Conservation (phyloP, 2,797 vertebrate genomes). For the Malacoctenus gilli region DNA sequence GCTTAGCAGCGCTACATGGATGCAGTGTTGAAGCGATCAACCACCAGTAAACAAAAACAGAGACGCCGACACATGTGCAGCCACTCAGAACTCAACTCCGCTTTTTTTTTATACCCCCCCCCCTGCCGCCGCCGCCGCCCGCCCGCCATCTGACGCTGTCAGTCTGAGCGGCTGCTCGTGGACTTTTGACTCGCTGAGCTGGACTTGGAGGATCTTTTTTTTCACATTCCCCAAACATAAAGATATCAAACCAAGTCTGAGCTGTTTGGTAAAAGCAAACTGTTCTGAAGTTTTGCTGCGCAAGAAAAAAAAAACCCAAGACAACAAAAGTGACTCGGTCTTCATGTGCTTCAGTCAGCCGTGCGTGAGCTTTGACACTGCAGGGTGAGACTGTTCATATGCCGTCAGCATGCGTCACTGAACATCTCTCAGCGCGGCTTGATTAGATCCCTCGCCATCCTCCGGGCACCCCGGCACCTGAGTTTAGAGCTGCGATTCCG, state of each 20-base stretch:
- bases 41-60: slow-evolving; percentile 54
- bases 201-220: slow-evolving; percentile 16
- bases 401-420: slow-evolving; percentile 9
- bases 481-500: slow-evolving; percentile 19
- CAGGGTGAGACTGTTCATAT: slow-evolving; percentile 1
- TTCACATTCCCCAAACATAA: slow-evolving; percentile 8
- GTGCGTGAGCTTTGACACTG: too few species aligned
- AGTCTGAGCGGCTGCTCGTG: not conserved
- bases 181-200: slow-evolving; percentile 9
- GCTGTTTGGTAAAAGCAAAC: slow-evolving; percentile 5
- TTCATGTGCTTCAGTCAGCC: not conserved
- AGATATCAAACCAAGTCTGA: slow-evolving; percentile 16
- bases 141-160: slow-evolving; percentile 24
- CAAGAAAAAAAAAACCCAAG: too few species aligned
- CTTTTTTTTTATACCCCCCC: too few species aligned
- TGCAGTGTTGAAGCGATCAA: slow-evolving; percentile 47
- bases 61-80: slow-evolving; percentile 34
- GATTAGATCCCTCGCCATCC: slow-evolving; percentile 1
- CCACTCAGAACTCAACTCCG: slow-evolving; percentile 33
- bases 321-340: not conserved
- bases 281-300: too few species aligned
- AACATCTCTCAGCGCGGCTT: not conserved
- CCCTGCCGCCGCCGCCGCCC: too few species aligned
- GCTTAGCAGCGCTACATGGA: slow-evolving; percentile 51
- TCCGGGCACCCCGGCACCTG: slow-evolving; percentile 5